Base-by-base conservation (phyloP, 2,888 invertebrate genomes). In the Odontothrips loti region DNA sequence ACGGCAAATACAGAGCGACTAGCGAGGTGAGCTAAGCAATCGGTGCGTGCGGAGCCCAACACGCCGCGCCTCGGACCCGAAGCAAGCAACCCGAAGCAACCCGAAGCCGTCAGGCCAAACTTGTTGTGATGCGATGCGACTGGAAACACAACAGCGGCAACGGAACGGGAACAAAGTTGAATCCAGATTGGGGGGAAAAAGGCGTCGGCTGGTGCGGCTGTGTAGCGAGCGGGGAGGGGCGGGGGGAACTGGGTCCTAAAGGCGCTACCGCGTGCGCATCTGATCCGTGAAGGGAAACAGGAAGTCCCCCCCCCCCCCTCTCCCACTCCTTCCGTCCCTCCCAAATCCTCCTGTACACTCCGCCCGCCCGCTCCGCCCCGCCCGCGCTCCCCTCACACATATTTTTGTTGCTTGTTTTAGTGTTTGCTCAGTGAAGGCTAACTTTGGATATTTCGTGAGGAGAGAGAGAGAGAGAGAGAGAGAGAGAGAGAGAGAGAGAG, bases 321-420 rank as follows among this genome's bases (percentile, higher is more conserved):
- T n/a, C 68, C 27, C 27, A 10, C 51, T 17, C 68, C 68, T 3
- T 23, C 68, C 68, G 68, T 23, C 68, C 10, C 68, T 4, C 23
- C 27, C 34, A 43, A 43, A 43, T 43, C 34, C 34, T 6, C 34
- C 34, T 4, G 34, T 43, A 43, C 34, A 43, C 27, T 27, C 68
- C 9, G 3, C 27, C 23, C 10, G 23, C 68, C 27, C 0, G 0
- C 12, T 0, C 68, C 68, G 9, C 68, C 23, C 0, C 23, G n/a
- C 23, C 27, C 23, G 23, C 68, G 12, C 68, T n/a, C 68, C 23
- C 10, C 27, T 75, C 58, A 58, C 58, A 58, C 58, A 58, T 58
- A 58, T 58, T 75, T 75, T 75, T 23, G 68, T 75, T 75, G 68
- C 68, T 75, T 75, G 68, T 75, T 75, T 75, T 75, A 75, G 68